Evolutionary conservation across 2,113 vertebrate genomes (phyloP).

Genomic region (Micronisus gabar): DNA sequence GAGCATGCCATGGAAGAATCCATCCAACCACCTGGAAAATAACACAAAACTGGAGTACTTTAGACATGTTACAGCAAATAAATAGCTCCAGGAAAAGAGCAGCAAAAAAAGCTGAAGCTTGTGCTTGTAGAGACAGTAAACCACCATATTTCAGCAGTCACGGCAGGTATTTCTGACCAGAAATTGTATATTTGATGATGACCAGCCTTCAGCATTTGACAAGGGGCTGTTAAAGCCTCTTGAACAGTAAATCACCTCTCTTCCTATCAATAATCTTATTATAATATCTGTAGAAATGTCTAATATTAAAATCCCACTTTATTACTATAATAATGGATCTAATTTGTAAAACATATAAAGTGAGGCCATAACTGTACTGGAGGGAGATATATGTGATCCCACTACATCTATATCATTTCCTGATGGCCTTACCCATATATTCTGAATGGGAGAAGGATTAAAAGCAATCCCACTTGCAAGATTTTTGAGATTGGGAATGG

Average conservation of each 20-base stretch:
- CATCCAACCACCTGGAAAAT: neutral
- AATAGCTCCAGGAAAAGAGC: neutral
- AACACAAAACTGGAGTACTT: neutral
- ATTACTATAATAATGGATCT: slow-evolving; percentile 50
- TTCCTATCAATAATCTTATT: slow-evolving; percentile 48
- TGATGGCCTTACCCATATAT: neutral
- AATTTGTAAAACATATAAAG: slow-evolving; percentile 56
- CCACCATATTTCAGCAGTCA: neutral
- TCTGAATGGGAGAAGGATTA: neutral
- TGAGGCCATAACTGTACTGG: slow-evolving; percentile 1
- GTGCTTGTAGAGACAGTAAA: neutral
- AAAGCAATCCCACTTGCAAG: neutral
- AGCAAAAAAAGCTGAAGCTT: neutral
- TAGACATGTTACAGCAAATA: neutral
- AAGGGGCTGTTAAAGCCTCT: neutral
- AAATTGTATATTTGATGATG: slow-evolving; percentile 35
- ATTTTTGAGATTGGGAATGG: neutral
- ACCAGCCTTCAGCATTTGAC: neutral
- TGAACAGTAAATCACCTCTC: slow-evolving; percentile 29
- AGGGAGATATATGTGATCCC: neutral
- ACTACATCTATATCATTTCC: neutral
- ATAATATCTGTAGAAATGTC: slow-evolving; percentile 42
- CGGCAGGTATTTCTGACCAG: neutral
- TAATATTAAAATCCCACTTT: slow-evolving; percentile 40
- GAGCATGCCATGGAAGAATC: neutral